Conservation (phyloP, 2,797 vertebrate species). For the Leuciscus waleckii region DNA sequence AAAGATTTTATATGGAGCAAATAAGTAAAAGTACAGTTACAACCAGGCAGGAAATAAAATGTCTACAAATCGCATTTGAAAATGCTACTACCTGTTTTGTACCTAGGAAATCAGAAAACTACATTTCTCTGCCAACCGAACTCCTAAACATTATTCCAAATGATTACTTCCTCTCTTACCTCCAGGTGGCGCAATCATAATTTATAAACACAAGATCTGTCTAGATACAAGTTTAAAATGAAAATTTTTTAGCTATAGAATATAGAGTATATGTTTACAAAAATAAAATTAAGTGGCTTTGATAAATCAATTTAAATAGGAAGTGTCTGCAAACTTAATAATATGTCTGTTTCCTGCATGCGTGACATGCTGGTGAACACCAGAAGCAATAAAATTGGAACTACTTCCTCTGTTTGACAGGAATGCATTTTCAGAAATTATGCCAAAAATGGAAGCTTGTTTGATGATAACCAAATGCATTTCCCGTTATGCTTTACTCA, state of each 20-base stretch:
- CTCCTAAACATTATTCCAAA: neutral
- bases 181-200: constrained; percentile 57
- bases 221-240: neutral
- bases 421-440: neutral
- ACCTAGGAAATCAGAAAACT: neutral
- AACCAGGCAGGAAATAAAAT: neutral
- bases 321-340: neutral
- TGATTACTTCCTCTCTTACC: constrained; percentile 57
- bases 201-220: neutral
- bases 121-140: neutral
- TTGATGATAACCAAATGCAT: neutral
- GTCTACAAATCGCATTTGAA: neutral
- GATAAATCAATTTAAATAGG: constrained; percentile 15
- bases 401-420: neutral
- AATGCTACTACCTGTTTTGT: constrained; percentile 5
- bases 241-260: neutral
- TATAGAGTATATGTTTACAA: constrained; percentile 32
- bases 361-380: neutral
- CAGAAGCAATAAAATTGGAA: neutral
- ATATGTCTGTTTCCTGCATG: neutral
- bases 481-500: neutral
- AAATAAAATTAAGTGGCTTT: constrained; percentile 49
- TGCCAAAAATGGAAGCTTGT: neutral
- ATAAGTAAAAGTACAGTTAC: neutral
- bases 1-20: neutral